Evolutionary conservation across 2,113 vertebrate species (phyloP), one percentile per base, ranked within the genome.

Genomic region (Corythaixoides concolor): DNA sequence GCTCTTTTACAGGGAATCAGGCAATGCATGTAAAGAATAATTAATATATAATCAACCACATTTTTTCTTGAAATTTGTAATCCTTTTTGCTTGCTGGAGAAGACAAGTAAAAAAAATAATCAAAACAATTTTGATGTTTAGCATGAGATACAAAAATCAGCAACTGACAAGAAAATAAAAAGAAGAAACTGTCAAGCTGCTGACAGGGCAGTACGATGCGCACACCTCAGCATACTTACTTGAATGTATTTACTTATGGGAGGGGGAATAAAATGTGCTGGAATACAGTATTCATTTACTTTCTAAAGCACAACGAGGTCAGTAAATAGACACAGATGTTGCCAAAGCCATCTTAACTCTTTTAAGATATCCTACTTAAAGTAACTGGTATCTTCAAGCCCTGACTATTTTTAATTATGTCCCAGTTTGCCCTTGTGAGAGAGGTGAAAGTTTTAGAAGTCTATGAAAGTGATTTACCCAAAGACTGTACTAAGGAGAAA

Each of bases 191-290:
- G 15, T 22, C 43, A 81, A 81, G 30, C 43, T 94, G 66, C 35
- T 87, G 68, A 70, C 69, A 58, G 53, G 37, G 12, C 30, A 68
- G 10, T 66, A 47, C 12, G 47, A 70, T 50, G n/a, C 12, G 3
- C 20, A 70, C 5, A 63, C 11, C 32, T 90, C 56, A 59, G 55
- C 47, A 74, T 1, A 5, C 27, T 88, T 85, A 89, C 19, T 30
- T 67, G 47, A 74, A 67, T 27, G 8, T 23, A 78, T 74, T 55
- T 91, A 62, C 74, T 68, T 68, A n/a, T 12, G 35, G 20, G 8
- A 87, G 13, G 5, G 15, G 15, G 15, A 84, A 84, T 78, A 83
- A 97, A 96, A 95, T 77, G 90, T 93, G 88, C 95, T 95, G 88
- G 64, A 97, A 96, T 84, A 91, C 78, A 83, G 20, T 22, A 66